phyloP scores from a whole-genome alignment of 2,888 invertebrate genomes.

The Clusia tigrina region DNA sequence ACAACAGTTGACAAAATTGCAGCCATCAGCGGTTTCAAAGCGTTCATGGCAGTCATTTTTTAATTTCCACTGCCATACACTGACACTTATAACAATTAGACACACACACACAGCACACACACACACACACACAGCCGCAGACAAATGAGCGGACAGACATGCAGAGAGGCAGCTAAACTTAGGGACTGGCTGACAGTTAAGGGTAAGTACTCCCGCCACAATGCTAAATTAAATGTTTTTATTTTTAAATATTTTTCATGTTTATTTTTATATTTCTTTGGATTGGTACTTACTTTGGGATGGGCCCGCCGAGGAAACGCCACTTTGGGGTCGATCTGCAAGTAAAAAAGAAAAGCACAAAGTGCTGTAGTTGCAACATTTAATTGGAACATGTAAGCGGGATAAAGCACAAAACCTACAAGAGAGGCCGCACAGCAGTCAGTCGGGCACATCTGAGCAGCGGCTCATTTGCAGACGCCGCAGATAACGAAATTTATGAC shows the following conservation, averaged over 20 bases:
- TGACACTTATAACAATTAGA: slow-evolving; percentile 51
- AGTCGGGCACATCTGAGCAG: too few relatives aligned
- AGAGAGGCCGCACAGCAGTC: too few relatives aligned
- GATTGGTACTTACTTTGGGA: slow-evolving; percentile 86
- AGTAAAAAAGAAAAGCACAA: slow-evolving; percentile 48
- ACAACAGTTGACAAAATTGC: slow-evolving; percentile 45
- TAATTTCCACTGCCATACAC: slow-evolving; percentile 56
- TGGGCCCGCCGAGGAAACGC: slow-evolving; percentile 99
- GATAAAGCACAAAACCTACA: slow-evolving; percentile 12
- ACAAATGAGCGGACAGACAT: slow-evolving; percentile 15
- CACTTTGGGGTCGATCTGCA: slow-evolving; percentile 99
- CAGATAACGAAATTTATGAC: too few relatives aligned
- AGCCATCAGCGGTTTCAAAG: slow-evolving; percentile 51
- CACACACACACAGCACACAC: slow-evolving; percentile 7
- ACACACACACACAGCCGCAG: slow-evolving; percentile 13
- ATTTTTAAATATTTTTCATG: slow-evolving; percentile 21
- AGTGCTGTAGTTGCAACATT: slow-evolving; percentile 21
- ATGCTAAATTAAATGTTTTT: slow-evolving; percentile 24
- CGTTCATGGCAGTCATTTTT: slow-evolving; percentile 48
- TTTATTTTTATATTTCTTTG: slow-evolving; percentile 35
- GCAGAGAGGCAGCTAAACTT: slow-evolving; percentile 9
- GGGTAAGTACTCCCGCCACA: slow-evolving; percentile 8
- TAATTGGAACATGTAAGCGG: slow-evolving; percentile 18
- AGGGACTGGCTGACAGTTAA: slow-evolving; percentile 3
- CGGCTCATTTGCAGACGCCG: too few relatives aligned